These are phyloP conservation scores for Paralichthys olivaceus DNA, from an alignment of 2,113 vertebrate genomes.

Conservation along the genomic window DNA sequence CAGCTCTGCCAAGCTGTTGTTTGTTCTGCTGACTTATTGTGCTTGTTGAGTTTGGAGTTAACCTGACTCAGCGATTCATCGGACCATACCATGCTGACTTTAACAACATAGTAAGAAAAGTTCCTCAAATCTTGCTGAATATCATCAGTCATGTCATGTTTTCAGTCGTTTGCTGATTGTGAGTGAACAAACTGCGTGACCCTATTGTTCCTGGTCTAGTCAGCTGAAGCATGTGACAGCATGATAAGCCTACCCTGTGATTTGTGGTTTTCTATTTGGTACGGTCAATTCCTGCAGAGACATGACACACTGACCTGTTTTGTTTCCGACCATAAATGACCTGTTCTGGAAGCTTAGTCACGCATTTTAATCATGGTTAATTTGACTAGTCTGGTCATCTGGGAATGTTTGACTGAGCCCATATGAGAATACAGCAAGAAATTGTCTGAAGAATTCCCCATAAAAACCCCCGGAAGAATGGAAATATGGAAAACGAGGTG, in stretches of 20 bases:
- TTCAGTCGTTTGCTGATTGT: conserved; percentile 1
- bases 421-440: no score
- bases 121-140: not conserved
- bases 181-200: not conserved
- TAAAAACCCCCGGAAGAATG: no score
- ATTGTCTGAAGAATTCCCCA: not conserved
- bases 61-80: conserved; percentile 23
- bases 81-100: not conserved
- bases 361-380: not conserved
- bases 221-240: conserved; percentile 48
- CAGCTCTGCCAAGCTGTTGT: not conserved
- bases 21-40: conserved; percentile 29
- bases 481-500: no score
- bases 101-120: not conserved
- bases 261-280: not conserved
- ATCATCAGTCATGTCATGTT: not conserved
- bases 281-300: not conserved
- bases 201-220: not conserved
- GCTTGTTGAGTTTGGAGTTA: conserved; percentile 4
- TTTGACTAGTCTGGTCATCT: not conserved
- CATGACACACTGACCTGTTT: not conserved
- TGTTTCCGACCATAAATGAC: not conserved
- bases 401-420: no score
- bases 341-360: not conserved
- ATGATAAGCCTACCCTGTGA: conserved; percentile 19